phyloP scores from a whole-genome alignment of 2,797 vertebrate species.

The Acomys russatus region DNA sequence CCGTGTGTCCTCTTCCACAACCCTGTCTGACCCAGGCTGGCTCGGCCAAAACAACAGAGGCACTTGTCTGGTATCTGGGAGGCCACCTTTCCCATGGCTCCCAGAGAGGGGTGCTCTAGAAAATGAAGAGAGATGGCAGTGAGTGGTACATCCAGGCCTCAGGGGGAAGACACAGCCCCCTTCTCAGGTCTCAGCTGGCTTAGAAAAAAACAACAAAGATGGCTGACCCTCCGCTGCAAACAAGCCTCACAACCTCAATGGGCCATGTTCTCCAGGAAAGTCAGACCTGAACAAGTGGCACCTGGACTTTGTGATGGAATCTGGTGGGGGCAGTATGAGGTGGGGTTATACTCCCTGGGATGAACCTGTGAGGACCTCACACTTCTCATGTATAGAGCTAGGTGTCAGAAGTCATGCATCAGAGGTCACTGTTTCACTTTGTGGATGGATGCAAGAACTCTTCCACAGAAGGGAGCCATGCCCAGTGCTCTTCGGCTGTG shows the following conservation, averaged over 20 bases:
- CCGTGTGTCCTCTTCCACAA: background rate
- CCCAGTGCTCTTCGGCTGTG: background rate
- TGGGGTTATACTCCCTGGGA: fast-evolving
- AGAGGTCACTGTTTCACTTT: background rate
- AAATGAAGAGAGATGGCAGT: background rate
- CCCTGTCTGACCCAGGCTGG: background rate
- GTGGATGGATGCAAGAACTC: background rate
- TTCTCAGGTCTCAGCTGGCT: background rate
- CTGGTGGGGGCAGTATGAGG: background rate
- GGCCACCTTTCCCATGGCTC: background rate
- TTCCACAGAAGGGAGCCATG: fast-evolving
- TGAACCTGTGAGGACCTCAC: background rate
- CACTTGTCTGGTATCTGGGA: background rate
- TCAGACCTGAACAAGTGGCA: fast-evolving
- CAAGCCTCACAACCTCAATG: background rate
- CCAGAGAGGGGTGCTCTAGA: background rate
- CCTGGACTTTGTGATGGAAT: too few species aligned
- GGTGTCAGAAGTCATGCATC: background rate
- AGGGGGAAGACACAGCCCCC: background rate
- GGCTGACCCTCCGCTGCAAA: background rate
- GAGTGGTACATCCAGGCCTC: background rate
- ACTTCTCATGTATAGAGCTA: background rate
- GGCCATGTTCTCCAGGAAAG: background rate
- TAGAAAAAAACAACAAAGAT: background rate
- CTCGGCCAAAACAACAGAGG: slow-evolving; percentile 42